These are phyloP conservation scores for Saiga tatarica DNA, from an alignment of 2,113 vertebrate species.

Conservation along the genomic window DNA sequence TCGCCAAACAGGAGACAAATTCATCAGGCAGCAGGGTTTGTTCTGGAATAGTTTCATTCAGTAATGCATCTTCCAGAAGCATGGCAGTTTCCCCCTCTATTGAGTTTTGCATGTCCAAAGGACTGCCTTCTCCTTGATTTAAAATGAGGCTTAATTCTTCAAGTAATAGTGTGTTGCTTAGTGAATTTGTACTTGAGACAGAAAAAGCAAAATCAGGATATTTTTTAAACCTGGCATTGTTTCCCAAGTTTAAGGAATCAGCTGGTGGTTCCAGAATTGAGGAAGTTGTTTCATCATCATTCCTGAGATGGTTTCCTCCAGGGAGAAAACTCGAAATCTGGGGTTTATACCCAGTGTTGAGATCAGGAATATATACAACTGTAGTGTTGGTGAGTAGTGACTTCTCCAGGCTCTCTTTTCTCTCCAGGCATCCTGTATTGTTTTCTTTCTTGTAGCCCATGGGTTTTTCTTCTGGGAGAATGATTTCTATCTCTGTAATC, in stretches of 20 bases:
- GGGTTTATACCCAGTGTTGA: constrained; percentile 78
- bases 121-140: constrained; percentile 64
- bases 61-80: background rate
- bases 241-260: background rate
- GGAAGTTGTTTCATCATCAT: background rate
- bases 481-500: constrained; percentile 75
- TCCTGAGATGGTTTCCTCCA: background rate
- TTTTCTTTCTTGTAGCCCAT: background rate
- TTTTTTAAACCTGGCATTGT: background rate
- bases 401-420: fast-evolving
- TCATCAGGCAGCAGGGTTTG: constrained; percentile 79
- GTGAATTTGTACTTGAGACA: background rate
- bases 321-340: constrained; percentile 52
- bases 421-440: background rate
- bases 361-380: background rate
- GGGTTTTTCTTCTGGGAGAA: fast-evolving
- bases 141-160: constrained; percentile 77
- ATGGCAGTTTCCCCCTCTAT: fast-evolving
- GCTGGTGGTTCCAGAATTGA: background rate
- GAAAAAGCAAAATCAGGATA: constrained; percentile 35
- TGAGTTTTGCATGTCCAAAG: background rate
- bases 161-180: constrained; percentile 38
- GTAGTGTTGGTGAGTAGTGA: fast-evolving
- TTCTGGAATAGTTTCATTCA: constrained; percentile 49
- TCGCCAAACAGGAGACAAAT: constrained; percentile 76